Base-by-base conservation (phyloP, 1,140 invertebrate species). In the Mya arenaria region DNA sequence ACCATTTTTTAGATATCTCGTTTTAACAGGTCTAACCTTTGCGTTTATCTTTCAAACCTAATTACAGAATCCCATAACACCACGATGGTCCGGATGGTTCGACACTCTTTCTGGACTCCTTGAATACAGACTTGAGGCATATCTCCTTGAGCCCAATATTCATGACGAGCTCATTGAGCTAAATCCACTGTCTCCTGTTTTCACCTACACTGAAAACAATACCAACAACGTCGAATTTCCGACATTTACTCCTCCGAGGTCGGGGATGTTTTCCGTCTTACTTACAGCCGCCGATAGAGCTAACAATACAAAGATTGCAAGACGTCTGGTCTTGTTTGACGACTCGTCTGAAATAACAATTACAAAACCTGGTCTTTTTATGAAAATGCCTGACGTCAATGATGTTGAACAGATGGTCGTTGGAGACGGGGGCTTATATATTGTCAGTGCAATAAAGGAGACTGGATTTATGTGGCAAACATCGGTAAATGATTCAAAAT, bases 271-370 rank as follows among this genome's bases (percentile, higher is more conserved):
- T 34, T 74, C 71, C n/a, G 28, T 74, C 15, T 25, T 74, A 19
- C 71, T 74, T 13, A 25, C 56, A 60, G 48, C 71, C 4, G 32
- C 52, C 3, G 71, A 74, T 36, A 74, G 37, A 28, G 71, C 71
- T 13, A 74, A 74, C 71, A 56, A 74, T 37, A 36, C 71, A 13
- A 74, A 60, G 37, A 74, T 74, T 58, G 48, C 71, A 19, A 23
- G 71, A n/a, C 34, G 66, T 13, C 36, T 69, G 19, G 32, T 36
- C 4, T 23, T 69, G 28, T 69, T 23, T 41, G 71, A 74, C 23
- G 28, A 60, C 36, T 28, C 32, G 17, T 74, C 71, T 28, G 97
- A 96, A 95, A 96, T 93, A 96, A 97, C 66, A 39, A 2, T 71
- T 23, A 44, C 66, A 52, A 71, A 71, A 23, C 37, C 37, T 25